These are phyloP conservation scores for Zoanthus sansibaricus DNA, from an alignment of 92 coral and sea anemone species.

Conservation along the genomic window DNA sequence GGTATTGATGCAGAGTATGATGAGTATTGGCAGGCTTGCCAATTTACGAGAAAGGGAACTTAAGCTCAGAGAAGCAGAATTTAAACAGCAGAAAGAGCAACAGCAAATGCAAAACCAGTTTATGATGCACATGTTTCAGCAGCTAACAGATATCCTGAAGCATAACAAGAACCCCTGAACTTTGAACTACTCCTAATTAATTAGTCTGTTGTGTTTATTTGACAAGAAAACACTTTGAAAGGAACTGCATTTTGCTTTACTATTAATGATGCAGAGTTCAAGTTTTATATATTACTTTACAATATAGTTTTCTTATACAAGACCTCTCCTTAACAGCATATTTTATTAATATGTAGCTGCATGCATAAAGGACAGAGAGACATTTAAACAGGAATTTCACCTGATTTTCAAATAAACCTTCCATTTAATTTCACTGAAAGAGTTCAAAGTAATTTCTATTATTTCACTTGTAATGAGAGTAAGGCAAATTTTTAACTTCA, in stretches of 20 bases:
- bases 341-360: constrained; percentile 3
- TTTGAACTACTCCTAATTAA: not conserved
- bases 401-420: constrained; percentile 20
- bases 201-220: constrained; percentile 5
- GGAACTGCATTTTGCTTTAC: constrained; percentile 14
- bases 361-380: not conserved
- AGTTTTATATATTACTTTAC: constrained; percentile 1
- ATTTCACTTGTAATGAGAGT: constrained; percentile 11
- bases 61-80: constrained; percentile 46
- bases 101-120: not conserved
- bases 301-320: constrained; percentile 10
- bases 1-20: constrained; percentile 56
- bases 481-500: constrained; percentile 10
- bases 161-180: not conserved
- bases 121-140: not conserved
- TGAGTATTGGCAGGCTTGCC: constrained; percentile 37
- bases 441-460: constrained; percentile 15
- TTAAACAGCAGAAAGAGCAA: constrained; percentile 3
- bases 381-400: not conserved
- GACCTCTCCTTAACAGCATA: constrained; percentile 8
- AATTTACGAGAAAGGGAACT: constrained; percentile 41
- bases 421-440: constrained; percentile 15
- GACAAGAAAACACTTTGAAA: constrained; percentile 22
- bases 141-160: not conserved
- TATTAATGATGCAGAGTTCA: constrained; percentile 10